Evolutionary conservation across 1,140 invertebrate genomes (phyloP).

Genomic region (Lepidotrigona ventralis): DNA sequence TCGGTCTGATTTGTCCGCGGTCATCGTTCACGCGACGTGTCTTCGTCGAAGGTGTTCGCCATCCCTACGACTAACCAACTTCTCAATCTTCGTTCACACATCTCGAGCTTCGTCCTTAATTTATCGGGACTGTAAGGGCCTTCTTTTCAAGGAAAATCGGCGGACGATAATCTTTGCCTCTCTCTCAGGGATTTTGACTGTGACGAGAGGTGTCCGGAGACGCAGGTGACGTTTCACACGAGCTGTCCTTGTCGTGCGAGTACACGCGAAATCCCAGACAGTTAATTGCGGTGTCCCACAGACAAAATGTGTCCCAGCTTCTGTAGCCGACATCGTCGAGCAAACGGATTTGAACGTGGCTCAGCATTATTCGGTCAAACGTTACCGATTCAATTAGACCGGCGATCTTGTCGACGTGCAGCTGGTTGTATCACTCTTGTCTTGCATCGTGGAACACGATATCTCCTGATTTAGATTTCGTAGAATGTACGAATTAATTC

Average conservation of each 20-base stretch:
- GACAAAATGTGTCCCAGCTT: conserved; percentile 69
- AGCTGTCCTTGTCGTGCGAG: conserved; percentile 67
- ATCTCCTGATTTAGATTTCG: background rate
- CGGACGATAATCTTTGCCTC: background rate
- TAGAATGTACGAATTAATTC: background rate
- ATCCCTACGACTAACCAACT: background rate
- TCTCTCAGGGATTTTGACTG: conserved; percentile 42
- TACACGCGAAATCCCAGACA: conserved; percentile 64
- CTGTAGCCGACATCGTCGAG: conserved; percentile 66
- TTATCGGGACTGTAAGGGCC: background rate
- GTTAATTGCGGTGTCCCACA: conserved; percentile 77
- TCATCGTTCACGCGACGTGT: conserved; percentile 12
- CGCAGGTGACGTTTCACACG: conserved; percentile 71
- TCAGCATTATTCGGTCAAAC: conserved; percentile 11
- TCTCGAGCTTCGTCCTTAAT: background rate
- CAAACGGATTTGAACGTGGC: conserved; percentile 46
- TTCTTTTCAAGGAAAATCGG: background rate
- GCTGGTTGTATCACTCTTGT: background rate
- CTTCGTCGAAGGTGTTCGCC: background rate
- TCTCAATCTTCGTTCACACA: background rate
- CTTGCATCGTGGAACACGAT: background rate
- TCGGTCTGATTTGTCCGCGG: conserved; percentile 37
- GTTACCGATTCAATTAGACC: conserved; percentile 23
- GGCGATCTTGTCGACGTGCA: background rate
- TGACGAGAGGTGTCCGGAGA: conserved; percentile 28